Conservation (phyloP, 2,888 invertebrate species). For the Patella ulyssiponensis region DNA sequence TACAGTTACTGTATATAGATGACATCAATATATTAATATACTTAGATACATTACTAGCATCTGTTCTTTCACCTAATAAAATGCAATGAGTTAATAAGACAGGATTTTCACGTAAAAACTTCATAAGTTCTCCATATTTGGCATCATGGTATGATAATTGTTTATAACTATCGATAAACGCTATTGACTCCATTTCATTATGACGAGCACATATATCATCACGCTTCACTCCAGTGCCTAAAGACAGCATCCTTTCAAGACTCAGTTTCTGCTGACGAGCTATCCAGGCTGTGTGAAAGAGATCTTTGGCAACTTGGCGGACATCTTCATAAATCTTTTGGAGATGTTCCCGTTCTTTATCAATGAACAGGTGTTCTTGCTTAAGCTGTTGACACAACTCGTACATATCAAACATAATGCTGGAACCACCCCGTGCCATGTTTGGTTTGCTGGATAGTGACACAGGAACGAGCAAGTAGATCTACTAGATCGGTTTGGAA, state of each 20-base stretch:
- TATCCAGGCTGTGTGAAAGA: conserved; percentile 87
- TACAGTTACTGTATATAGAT: conserved; percentile 79
- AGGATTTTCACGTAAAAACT: conserved; percentile 80
- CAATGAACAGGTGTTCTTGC: conserved; percentile 89
- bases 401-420: conserved; percentile 73
- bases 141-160: conserved; percentile 85
- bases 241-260: conserved; percentile 80
- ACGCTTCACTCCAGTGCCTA: not conserved
- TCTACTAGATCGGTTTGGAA: too few species aligned
- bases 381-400: conserved; percentile 82
- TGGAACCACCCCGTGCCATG: not conserved
- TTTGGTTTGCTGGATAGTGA: too few species aligned
- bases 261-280: conserved; percentile 82
- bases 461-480: too few species aligned
- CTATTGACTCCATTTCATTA: conserved; percentile 75
- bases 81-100: conserved; percentile 81
- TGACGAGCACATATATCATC: conserved; percentile 22
- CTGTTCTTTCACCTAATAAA: conserved; percentile 75
- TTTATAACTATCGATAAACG: conserved; percentile 77
- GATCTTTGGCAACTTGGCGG: conserved; percentile 75
- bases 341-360: conserved; percentile 84
- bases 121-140: conserved; percentile 81
- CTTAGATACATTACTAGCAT: conserved; percentile 56
- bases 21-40: conserved; percentile 52
- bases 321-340: conserved; percentile 71